phyloP scores from a whole-genome alignment of 2,888 invertebrate genomes.

The Auanema freiburgensis region DNA sequence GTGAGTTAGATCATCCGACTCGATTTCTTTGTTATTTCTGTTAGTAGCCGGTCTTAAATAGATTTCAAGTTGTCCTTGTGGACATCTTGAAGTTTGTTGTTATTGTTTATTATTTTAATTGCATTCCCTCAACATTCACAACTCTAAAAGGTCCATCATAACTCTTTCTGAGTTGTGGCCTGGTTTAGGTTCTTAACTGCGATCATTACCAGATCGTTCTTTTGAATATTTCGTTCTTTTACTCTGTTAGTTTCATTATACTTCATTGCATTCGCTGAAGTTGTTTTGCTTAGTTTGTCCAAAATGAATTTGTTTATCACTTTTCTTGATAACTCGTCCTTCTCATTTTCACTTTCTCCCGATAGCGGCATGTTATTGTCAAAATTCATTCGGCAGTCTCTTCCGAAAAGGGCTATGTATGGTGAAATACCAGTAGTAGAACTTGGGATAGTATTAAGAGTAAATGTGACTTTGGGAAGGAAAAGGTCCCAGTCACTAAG shows the following conservation, averaged over 20 bases:
- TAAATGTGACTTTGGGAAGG: constrained; percentile 5
- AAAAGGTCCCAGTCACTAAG: constrained; percentile 14
- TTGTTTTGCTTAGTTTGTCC: neutral
- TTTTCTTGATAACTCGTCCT: no score
- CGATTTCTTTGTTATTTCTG: no score
- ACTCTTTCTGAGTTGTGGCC: neutral
- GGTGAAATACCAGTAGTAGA: constrained; percentile 9
- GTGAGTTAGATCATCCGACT: no score
- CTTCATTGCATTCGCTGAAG: neutral
- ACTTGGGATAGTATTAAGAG: neutral
- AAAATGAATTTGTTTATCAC: neutral
- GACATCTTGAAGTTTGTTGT: no score
- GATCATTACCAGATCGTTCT: neutral
- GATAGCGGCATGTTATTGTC: neutral
- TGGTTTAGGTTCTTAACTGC: neutral
- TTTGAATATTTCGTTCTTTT: neutral
- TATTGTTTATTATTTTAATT: no score
- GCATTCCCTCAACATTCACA: neutral
- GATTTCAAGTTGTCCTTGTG: no score
- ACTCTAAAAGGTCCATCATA: neutral
- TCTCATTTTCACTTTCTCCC: no score
- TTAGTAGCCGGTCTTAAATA: no score
- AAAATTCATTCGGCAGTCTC: constrained; percentile 2
- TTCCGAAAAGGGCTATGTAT: constrained; percentile 5
- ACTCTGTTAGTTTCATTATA: neutral